Evolutionary conservation across 2,113 vertebrate genomes (phyloP).

Genomic region (Montifringilla adamsi): DNA sequence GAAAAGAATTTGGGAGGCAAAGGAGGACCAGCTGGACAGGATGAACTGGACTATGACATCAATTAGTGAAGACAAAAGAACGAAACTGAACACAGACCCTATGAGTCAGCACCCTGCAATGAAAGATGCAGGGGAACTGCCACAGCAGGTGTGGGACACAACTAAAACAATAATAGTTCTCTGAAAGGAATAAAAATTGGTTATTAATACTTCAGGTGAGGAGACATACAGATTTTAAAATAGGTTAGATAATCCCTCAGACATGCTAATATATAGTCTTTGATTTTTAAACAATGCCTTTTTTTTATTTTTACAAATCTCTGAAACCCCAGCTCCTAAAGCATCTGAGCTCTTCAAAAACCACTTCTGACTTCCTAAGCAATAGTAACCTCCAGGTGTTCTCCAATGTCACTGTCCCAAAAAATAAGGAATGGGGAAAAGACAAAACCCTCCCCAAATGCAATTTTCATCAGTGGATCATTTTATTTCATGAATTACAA

Average conservation of each 20-base stretch:
- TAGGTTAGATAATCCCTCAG: background rate
- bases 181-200: background rate
- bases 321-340: background rate
- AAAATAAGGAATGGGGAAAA: background rate
- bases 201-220: background rate
- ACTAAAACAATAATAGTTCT: background rate
- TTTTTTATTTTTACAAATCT: background rate
- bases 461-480: background rate
- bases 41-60: background rate
- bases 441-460: background rate
- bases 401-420: background rate
- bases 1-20: background rate
- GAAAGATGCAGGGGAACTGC: background rate
- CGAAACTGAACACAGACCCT: background rate
- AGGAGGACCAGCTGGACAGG: background rate
- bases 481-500: background rate
- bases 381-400: background rate
- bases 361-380: background rate
- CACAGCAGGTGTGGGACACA: background rate
- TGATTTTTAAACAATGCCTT: background rate
- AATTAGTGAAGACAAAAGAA: background rate
- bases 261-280: rapidly evolving
- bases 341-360: background rate
- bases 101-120: background rate
- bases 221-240: background rate